These are phyloP conservation scores for Callaeas wilsoni DNA, from an alignment of 2,113 vertebrate genomes.

Conservation along the genomic window DNA sequence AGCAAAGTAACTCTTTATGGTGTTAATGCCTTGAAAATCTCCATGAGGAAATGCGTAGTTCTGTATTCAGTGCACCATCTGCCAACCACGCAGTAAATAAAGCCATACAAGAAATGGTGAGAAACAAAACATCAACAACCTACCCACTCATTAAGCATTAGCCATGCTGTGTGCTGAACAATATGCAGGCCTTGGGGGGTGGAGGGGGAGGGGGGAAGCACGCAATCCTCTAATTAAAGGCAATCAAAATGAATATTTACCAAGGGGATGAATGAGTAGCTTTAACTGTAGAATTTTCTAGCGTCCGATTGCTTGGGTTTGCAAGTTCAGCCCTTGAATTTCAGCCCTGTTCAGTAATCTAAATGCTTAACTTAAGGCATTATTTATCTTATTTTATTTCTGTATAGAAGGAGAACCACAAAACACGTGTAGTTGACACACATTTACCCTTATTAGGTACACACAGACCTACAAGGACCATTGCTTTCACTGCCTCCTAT, in stretches of 20 bases:
- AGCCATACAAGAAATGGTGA: slow-evolving; percentile 31
- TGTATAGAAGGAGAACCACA: neutral
- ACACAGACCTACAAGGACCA: neutral
- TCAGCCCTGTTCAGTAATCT: neutral
- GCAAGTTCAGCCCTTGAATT: neutral
- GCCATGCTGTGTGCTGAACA: neutral
- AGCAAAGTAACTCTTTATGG: neutral
- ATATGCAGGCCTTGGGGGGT: neutral
- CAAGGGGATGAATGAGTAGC: neutral
- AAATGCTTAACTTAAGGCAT: neutral
- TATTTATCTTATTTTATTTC: neutral
- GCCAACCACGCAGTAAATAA: slow-evolving; percentile 39
- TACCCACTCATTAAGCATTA: slow-evolving; percentile 53
- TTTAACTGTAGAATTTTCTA: neutral
- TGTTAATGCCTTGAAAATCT: neutral
- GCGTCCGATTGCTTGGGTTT: neutral
- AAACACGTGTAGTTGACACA: neutral
- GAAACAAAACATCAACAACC: slow-evolving; percentile 58
- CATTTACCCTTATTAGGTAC: neutral
- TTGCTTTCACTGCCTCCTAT: neutral
- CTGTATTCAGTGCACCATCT: slow-evolving; percentile 30
- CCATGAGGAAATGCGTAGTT: neutral
- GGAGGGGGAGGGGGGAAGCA: neutral
- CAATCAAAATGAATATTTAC: slow-evolving; percentile 27
- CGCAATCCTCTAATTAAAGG: slow-evolving; percentile 9